A percentile compares a stretch with the other conserved stretches of the same genome.
Evolutionary conservation across 2,113 vertebrate species (phyloP).

Genomic region (Lathamus discolor): DNA sequence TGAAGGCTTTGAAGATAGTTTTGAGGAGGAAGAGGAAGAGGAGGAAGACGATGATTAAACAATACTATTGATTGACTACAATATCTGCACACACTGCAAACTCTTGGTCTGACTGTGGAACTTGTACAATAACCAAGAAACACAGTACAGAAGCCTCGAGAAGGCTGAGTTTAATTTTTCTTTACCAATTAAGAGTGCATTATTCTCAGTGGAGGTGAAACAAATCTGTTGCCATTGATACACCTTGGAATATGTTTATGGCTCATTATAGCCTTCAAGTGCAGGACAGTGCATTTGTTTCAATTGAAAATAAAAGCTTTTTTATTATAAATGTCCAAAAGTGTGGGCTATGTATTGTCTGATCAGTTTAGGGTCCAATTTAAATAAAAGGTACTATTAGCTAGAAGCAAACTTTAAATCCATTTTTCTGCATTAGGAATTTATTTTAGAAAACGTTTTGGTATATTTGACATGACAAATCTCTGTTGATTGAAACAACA

Average conservation of each 20-base stretch:
- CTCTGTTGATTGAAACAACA: conserved; percentile 61
- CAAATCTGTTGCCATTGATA: conserved; percentile 63
- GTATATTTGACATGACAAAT: conserved; percentile 51
- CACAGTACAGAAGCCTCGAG: conserved; percentile 66
- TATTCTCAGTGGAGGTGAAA: conserved; percentile 68
- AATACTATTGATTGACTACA: conserved; percentile 49
- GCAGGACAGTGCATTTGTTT: conserved; percentile 75
- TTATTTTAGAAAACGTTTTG: conserved; percentile 70
- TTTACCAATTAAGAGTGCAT: conserved; percentile 74
- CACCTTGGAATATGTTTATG: conserved; percentile 64
- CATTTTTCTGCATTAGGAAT: conserved; percentile 62
- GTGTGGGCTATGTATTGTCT: conserved; percentile 78
- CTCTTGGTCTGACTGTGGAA: conserved; percentile 70
- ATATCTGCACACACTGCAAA: conserved; percentile 66
- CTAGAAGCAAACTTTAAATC: conserved; percentile 57
- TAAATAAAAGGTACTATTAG: conserved; percentile 68
- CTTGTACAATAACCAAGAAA: conserved; percentile 70
- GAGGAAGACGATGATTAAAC: conserved; percentile 78
- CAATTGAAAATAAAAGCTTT: conserved; percentile 77
- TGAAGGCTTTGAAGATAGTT: conserved; percentile 98
- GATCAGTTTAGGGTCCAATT: conserved; percentile 72
- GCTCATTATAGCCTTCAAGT: conserved; percentile 68
- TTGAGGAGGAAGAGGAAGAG: conserved; percentile 95
- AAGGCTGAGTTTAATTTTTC: conserved; percentile 68
- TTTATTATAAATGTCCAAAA: conserved; percentile 76